phyloP scores from a whole-genome alignment of 2,888 invertebrate species.

The Lasiommata megera region DNA sequence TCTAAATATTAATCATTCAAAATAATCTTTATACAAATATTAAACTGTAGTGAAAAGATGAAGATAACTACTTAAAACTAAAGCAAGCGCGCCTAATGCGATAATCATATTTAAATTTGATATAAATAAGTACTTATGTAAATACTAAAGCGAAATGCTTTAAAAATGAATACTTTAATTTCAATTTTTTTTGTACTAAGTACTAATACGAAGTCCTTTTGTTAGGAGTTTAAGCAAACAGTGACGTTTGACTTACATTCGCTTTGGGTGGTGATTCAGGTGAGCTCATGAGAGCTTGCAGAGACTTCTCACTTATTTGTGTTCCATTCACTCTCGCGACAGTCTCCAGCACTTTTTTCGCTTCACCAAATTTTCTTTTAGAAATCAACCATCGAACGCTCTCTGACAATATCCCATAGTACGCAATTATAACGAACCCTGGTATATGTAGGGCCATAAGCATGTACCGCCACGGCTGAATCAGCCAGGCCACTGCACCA shows the following conservation, averaged over 20 bases:
- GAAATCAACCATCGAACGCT: slow-evolving; percentile 89
- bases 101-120: too few species aligned
- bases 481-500: slow-evolving; percentile 84
- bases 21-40: too few species aligned
- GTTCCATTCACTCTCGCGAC: slow-evolving; percentile 84
- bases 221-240: too few species aligned
- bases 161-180: too few species aligned
- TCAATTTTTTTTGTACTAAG: too few species aligned
- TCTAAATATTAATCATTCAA: too few species aligned
- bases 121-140: too few species aligned
- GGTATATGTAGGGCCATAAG: slow-evolving; percentile 86
- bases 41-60: too few species aligned
- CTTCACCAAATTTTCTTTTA: slow-evolving; percentile 83
- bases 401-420: slow-evolving; percentile 84
- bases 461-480: slow-evolving; percentile 85
- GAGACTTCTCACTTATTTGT: slow-evolving; percentile 75
- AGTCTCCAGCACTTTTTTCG: slow-evolving; percentile 80
- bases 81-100: too few species aligned
- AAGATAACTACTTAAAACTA: too few species aligned
- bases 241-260: slow-evolving; percentile 13
- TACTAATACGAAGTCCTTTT: too few species aligned
- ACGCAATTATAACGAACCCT: slow-evolving; percentile 83
- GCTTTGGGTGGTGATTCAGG: neutral
- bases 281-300: slow-evolving; percentile 53
- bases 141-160: too few species aligned